These are phyloP conservation scores for Sylvia borin DNA, from an alignment of 2,797 vertebrate species.

Conservation along the genomic window DNA sequence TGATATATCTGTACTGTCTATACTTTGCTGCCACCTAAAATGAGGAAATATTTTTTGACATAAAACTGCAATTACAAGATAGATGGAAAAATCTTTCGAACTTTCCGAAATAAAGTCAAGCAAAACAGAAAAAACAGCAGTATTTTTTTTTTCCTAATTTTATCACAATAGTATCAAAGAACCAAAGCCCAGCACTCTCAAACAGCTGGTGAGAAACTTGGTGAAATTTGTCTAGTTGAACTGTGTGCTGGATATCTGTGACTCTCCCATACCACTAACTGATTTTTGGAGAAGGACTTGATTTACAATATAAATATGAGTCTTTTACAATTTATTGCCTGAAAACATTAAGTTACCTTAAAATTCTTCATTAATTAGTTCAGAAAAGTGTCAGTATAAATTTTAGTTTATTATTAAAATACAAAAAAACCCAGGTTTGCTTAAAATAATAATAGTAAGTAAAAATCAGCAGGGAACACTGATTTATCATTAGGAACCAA, in stretches of 20 bases:
- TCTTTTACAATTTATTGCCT: neutral
- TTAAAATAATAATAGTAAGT: neutral
- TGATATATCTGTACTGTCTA: neutral
- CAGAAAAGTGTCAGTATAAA: neutral
- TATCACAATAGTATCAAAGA: neutral
- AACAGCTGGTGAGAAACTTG: neutral
- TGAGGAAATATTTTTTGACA: neutral
- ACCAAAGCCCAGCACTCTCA: neutral
- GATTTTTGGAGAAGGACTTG: neutral
- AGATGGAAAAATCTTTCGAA: neutral
- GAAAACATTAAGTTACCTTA: neutral
- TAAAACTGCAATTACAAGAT: neutral
- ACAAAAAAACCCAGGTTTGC: accelerated
- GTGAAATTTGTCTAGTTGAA: neutral
- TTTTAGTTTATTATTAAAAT: neutral
- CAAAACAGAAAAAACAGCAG: neutral
- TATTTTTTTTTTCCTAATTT: neutral
- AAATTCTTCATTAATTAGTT: neutral
- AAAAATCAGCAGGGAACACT: neutral
- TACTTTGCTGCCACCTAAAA: neutral
- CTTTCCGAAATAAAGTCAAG: neutral
- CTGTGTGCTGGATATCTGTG: neutral
- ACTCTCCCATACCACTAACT: neutral
- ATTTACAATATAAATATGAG: neutral
- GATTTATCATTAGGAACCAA: neutral